A percentile compares a stretch with the other conserved stretches of the same genome.
Conservation (phyloP, 2,113 vertebrate species). For the Corythornis cristatus region DNA sequence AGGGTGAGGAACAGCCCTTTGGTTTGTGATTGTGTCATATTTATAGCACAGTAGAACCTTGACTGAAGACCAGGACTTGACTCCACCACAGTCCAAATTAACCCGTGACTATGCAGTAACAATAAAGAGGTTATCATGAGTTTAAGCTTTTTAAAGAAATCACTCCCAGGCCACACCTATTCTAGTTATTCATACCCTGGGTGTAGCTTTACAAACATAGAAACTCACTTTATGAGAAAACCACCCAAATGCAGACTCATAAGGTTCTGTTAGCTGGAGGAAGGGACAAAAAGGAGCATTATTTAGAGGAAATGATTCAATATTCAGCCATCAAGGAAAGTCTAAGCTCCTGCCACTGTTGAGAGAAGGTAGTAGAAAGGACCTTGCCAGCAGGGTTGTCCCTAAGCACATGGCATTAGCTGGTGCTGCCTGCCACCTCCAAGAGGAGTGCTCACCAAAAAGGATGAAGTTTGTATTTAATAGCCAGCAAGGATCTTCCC, state of each 20-base stretch:
- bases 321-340: not conserved
- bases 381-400: not conserved
- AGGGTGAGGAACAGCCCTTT: not conserved
- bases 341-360: not conserved
- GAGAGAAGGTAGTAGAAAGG: not conserved
- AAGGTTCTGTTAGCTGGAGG: not conserved
- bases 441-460: not conserved
- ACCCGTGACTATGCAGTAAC: not conserved
- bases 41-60: not conserved
- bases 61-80: not conserved
- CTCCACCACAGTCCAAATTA: not conserved
- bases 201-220: conserved; percentile 23
- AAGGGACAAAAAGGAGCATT: not conserved
- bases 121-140: not conserved
- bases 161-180: not conserved
- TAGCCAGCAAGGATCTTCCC: not conserved
- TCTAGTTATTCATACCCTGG: conserved; percentile 12
- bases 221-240: not conserved
- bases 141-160: not conserved
- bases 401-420: not conserved
- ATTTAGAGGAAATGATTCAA: not conserved
- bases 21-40: not conserved
- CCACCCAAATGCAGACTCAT: not conserved
- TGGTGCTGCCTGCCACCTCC: not conserved
- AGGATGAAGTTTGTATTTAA: not conserved